Evolutionary conservation across 2,797 vertebrate species (phyloP), one percentile per base, ranked within the genome.

Genomic region (Sebastes kiyomatsui): DNA sequence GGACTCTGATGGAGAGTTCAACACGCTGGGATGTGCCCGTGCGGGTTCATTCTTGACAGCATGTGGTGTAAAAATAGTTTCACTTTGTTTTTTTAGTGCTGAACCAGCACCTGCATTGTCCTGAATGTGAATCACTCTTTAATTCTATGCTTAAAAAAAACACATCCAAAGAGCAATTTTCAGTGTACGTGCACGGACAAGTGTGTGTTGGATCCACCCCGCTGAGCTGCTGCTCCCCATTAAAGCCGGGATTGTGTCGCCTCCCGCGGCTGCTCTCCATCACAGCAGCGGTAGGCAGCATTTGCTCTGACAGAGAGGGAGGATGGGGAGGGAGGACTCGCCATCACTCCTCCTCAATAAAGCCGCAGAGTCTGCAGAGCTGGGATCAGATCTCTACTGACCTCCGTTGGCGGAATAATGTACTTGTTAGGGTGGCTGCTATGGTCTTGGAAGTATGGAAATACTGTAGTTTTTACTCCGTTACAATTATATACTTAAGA

Each of bases 1-100:
- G 91, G 89, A 92, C 84, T 83, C 77, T 79, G 82, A 85, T 68
- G 74, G 70, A 54, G 86, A 87, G 90, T 91, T 93, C 88, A 87
- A 2, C 83, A 28, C 4, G 65, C 68, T 28, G 25, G 30, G 64
- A 75, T 65, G 81, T 67, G 72, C 38, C 58, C 4, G 1, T 52
- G 60, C 59, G 42, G 72, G 54, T 52, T 58, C 56, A 61, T 74
- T 81, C 58, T 71, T 81, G 69, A 83, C 76, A 86, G 74, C 70
- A 25, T 59, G 33, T 65, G 23, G 64, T 66, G 38, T 38, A 4
- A 22, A 59, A 61, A 27, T 7, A 35, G 56, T 66, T 73, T 55
- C 35, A 33, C 32, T 80, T 68, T 52, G 42, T 58, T 72, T 25
- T 25, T 38, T 60, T 61, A 75, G 42, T 70, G 52, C 69, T 58